Conservation (phyloP, 2,888 invertebrate species). For the Hirtodrosophila histrioides region DNA sequence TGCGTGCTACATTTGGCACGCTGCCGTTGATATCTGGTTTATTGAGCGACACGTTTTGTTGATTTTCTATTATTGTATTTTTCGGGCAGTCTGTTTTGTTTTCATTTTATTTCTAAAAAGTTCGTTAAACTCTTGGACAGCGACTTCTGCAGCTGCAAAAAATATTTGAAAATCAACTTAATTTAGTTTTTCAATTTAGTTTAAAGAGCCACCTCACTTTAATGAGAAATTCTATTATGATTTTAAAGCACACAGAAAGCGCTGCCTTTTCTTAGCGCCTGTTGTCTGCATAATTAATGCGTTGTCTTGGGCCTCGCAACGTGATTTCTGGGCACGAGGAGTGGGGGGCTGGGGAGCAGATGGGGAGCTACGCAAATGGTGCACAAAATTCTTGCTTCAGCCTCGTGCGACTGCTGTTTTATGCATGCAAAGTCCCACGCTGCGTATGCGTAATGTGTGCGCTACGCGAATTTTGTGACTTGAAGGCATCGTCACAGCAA, state of each 20-base stretch:
- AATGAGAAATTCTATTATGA: background rate
- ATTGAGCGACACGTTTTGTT: slow-evolving; percentile 63
- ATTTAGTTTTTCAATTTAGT: slow-evolving; percentile 2
- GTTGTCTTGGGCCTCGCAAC: slow-evolving; percentile 25
- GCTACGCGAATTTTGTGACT: slow-evolving; percentile 18
- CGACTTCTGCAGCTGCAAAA: slow-evolving; percentile 12
- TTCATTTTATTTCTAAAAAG: slow-evolving; percentile 22
- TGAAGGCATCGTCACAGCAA: slow-evolving; percentile 16
- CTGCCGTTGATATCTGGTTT: slow-evolving; percentile 56
- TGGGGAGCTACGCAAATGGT: slow-evolving; percentile 44
- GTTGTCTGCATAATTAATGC: slow-evolving; percentile 66
- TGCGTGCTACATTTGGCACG: slow-evolving; percentile 67
- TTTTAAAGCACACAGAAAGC: slow-evolving; percentile 8
- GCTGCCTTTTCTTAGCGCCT: slow-evolving; percentile 8
- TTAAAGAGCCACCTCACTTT: background rate
- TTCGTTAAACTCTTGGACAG: slow-evolving; percentile 61
- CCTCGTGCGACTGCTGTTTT: slow-evolving; percentile 52
- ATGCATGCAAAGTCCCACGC: slow-evolving; percentile 72
- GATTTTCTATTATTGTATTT: slow-evolving; percentile 56
- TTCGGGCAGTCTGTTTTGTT: slow-evolving; percentile 15
- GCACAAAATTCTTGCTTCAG: slow-evolving; percentile 40
- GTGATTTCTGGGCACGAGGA: slow-evolving; percentile 19
- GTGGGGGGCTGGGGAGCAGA: background rate
- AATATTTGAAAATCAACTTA: slow-evolving; percentile 20
- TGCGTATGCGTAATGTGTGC: slow-evolving; percentile 65